A percentile compares a stretch with the other conserved stretches of the same genome.
These are phyloP conservation scores for Morus bassanus DNA, from an alignment of 2,797 vertebrate genomes.

Conservation along the genomic window DNA sequence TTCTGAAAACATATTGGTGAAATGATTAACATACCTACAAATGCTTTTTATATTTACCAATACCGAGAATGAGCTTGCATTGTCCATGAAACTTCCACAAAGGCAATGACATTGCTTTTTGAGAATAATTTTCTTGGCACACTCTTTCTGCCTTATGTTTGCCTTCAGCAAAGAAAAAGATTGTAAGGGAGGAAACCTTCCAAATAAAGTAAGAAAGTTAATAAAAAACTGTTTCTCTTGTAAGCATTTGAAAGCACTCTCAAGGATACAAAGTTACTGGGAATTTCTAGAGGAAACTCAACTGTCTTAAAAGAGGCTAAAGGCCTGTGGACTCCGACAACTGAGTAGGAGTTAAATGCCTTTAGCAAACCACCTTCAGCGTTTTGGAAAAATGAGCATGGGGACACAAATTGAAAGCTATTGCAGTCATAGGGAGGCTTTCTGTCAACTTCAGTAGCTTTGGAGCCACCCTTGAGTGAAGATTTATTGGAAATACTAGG, in stretches of 20 bases:
- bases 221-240: background rate
- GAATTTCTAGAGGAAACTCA: background rate
- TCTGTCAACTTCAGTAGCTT: background rate
- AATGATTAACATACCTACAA: background rate
- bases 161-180: conserved; percentile 6
- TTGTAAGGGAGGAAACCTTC: background rate
- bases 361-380: background rate
- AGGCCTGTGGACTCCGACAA: background rate
- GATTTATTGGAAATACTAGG: background rate
- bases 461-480: background rate
- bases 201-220: background rate
- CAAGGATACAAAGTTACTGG: background rate
- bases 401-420: background rate
- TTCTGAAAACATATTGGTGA: background rate
- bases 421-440: background rate
- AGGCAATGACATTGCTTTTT: background rate
- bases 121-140: background rate
- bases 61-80: background rate
- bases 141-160: background rate
- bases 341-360: background rate
- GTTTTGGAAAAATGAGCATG: background rate
- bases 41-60: background rate
- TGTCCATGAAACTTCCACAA: background rate
- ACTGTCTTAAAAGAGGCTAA: background rate
- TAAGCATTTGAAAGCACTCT: background rate